A percentile compares a stretch with the other conserved stretches of the same genome.
Evolutionary conservation across 1,140 invertebrate species (phyloP).

Genomic region (Pteromalus puparum): DNA sequence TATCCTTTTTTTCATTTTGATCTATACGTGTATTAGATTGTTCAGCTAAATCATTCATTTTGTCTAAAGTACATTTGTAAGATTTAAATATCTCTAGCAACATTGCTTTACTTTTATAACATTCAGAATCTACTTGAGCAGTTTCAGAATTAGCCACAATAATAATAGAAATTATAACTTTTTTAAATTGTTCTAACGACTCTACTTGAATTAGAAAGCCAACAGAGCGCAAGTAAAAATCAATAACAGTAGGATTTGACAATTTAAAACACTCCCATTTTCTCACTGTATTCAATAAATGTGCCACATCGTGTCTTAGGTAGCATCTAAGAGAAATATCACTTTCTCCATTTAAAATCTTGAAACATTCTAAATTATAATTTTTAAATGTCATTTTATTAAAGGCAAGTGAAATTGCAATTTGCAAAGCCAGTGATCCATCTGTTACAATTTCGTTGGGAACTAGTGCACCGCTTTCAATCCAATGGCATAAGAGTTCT

Average conservation of each 20-base stretch:
- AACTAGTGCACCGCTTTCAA: neutral
- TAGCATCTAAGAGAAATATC: neutral
- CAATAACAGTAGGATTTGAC: neutral
- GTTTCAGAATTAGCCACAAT: neutral
- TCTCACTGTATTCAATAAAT: neutral
- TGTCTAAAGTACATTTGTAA: neutral
- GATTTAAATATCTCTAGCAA: neutral
- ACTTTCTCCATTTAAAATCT: neutral
- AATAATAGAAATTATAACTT: neutral
- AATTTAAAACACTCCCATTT: neutral
- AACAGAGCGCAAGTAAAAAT: neutral
- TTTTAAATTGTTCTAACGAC: neutral
- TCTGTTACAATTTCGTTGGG: neutral
- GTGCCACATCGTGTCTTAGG: neutral
- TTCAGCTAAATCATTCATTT: neutral
- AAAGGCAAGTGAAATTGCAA: neutral
- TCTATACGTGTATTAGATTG: no score
- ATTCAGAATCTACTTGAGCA: constrained; percentile 3
- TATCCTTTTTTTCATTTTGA: neutral
- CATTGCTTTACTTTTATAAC: neutral
- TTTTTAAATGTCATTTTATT: constrained; percentile 11
- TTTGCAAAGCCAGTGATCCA: neutral
- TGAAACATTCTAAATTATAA: neutral
- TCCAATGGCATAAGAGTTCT: neutral
- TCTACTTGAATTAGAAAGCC: neutral